Evolutionary conservation across 2,888 invertebrate genomes (phyloP).

Genomic region (Leptopilina drosophilae): DNA sequence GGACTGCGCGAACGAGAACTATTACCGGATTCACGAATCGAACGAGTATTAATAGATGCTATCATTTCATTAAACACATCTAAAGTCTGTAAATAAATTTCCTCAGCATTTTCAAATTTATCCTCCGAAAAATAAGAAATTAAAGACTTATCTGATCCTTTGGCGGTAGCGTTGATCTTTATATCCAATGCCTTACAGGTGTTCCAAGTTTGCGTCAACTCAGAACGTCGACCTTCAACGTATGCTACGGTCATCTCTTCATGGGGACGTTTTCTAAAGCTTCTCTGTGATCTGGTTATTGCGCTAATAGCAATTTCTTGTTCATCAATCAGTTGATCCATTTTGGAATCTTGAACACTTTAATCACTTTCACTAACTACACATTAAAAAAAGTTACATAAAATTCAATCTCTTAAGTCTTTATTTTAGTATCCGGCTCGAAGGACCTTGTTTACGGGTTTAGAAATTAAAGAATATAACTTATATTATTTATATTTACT

Average conservation of each 20-base stretch:
- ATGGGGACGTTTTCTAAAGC: background rate
- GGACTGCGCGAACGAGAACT: background rate
- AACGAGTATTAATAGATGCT: background rate
- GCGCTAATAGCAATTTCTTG: too few species aligned
- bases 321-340: too few species aligned
- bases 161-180: background rate
- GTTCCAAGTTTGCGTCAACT: background rate
- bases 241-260: background rate
- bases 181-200: background rate
- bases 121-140: background rate
- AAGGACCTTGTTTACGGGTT: too few species aligned
- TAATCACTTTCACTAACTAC: too few species aligned
- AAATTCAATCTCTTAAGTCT: too few species aligned
- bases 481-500: too few species aligned
- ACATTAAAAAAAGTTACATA: too few species aligned
- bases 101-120: constrained; percentile 4
- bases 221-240: background rate
- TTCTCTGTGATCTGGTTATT: constrained; percentile 6
- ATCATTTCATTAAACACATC: background rate
- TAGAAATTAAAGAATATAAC: too few species aligned
- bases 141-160: background rate
- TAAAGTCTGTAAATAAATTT: constrained; percentile 5
- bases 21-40: background rate
- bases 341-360: too few species aligned
- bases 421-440: too few species aligned